A percentile compares a stretch with the other conserved stretches of the same genome.
These are phyloP conservation scores for Shinisaurus crocodilurus DNA, from an alignment of 2,113 vertebrate species.

Conservation along the genomic window DNA sequence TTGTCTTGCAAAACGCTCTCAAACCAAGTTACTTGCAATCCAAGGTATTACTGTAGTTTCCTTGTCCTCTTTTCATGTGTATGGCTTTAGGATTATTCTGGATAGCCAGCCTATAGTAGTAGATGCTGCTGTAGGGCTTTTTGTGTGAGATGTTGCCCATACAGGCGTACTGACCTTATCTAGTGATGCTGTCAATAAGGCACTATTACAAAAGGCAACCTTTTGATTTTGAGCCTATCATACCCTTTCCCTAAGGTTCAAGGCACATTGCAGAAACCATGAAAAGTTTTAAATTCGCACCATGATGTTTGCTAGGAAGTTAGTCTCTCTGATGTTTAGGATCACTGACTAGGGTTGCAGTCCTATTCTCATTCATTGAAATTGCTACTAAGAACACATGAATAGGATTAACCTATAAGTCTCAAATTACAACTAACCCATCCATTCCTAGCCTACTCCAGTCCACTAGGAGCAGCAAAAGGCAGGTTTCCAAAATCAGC, in stretches of 20 bases:
- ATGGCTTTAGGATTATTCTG: background rate
- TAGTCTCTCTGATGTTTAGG: background rate
- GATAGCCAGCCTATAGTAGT: background rate
- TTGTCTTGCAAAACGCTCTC: no score
- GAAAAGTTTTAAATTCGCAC: background rate
- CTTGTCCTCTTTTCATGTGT: background rate
- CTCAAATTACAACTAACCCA: background rate
- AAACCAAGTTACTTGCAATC: no score
- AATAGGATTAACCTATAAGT: background rate
- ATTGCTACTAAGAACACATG: background rate
- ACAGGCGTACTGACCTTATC: background rate
- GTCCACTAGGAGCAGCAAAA: background rate
- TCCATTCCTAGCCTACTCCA: background rate
- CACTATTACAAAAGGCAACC: background rate
- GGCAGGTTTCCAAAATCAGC: background rate
- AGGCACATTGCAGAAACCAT: background rate
- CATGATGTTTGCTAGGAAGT: background rate
- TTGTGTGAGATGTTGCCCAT: background rate
- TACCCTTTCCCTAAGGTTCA: background rate
- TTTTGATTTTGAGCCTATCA: background rate
- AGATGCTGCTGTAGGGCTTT: background rate
- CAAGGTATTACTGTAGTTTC: no score
- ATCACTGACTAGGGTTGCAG: background rate
- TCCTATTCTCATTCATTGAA: background rate
- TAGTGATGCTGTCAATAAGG: background rate